Evolutionary conservation across 2,113 vertebrate species (phyloP).

Genomic region (Petrocephalus zakoni): DNA sequence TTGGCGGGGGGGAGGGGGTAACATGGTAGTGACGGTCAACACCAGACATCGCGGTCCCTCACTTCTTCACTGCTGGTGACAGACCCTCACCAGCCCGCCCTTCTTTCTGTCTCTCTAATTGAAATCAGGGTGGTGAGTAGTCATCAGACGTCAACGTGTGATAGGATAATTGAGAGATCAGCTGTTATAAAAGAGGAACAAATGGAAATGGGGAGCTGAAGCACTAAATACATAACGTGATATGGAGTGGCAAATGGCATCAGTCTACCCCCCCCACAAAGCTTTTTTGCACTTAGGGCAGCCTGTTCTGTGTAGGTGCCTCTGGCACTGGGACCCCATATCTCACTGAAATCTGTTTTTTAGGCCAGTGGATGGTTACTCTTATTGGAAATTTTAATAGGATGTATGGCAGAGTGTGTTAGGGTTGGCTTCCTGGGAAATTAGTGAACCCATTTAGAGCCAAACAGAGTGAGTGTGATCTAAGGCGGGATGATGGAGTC

Average conservation of each 20-base stretch:
- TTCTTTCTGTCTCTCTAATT: neutral
- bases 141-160: neutral
- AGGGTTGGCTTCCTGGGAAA: constrained; percentile 7
- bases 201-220: neutral
- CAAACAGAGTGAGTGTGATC: neutral
- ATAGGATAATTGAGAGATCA: neutral
- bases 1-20: neutral
- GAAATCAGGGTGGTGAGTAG: neutral
- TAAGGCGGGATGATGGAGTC: neutral
- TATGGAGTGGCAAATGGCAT: neutral
- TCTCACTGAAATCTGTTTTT: constrained; percentile 8
- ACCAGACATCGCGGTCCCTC: neutral
- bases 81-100: neutral
- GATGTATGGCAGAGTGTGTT: neutral
- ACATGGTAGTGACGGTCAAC: neutral
- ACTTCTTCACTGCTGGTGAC: neutral
- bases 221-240: neutral
- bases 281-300: neutral
- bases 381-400: neutral
- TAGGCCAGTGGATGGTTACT: neutral
- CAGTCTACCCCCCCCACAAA: neutral
- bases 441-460: neutral
- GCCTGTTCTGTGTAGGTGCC: neutral
- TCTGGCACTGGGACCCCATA: neutral
- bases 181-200: neutral